Conservation (phyloP, 1,140 invertebrate species). For the Drosophila bifasciata region DNA sequence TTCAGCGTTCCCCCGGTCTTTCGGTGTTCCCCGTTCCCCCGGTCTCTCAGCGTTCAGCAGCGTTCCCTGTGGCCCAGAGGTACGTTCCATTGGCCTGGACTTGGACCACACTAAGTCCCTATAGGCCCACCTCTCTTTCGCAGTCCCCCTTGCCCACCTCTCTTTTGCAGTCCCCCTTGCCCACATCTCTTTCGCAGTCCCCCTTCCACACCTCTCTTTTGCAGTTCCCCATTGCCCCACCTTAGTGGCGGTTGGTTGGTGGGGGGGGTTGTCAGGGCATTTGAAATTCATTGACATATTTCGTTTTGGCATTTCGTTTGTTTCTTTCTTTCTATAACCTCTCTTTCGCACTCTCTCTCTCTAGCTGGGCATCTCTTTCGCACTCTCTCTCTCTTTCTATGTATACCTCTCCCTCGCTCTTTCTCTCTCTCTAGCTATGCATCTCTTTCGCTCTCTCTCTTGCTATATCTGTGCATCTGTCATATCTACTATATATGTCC, state of each 20-base stretch:
- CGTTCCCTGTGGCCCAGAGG: conserved; percentile 26
- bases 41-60: background rate
- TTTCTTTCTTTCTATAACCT: conserved; percentile 1
- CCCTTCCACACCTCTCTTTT: background rate
- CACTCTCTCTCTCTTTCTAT: background rate
- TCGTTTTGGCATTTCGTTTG: conserved; percentile 68
- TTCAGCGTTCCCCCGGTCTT: conserved; percentile 13
- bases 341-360: too few species aligned
- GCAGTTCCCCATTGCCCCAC: too few species aligned
- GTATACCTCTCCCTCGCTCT: too few species aligned
- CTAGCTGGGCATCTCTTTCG: too few species aligned
- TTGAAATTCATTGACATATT: conserved; percentile 81
- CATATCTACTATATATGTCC: too few species aligned
- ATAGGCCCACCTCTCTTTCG: conserved; percentile 15
- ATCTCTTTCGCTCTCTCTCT: too few species aligned
- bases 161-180: background rate
- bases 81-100: conserved; percentile 35
- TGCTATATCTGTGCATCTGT: conserved; percentile 2
- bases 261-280: conserved; percentile 66
- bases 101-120: conserved; percentile 61
- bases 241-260: too few species aligned
- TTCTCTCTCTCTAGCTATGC: too few species aligned
- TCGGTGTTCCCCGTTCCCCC: conserved; percentile 13
- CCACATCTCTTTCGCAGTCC: background rate
- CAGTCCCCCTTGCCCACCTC: too few species aligned